A percentile compares a stretch with the other conserved stretches of the same genome.
Conservation (phyloP, 2,888 invertebrate genomes). For the Watsonalla binaria region DNA sequence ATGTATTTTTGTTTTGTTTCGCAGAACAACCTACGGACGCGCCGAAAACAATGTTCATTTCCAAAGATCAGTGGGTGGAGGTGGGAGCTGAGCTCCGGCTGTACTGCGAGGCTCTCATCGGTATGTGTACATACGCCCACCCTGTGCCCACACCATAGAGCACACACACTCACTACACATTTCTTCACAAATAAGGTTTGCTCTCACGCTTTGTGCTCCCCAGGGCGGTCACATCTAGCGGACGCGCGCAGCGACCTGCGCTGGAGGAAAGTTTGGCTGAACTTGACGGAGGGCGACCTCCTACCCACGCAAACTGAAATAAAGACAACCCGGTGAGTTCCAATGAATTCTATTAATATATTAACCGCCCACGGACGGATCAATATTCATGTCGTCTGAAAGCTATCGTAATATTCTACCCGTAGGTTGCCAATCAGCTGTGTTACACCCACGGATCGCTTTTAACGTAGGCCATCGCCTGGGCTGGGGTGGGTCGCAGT, state of each 20-base stretch:
- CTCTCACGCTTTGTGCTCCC: slow-evolving; percentile 9
- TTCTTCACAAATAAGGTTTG: background rate
- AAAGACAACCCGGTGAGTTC: slow-evolving; percentile 59
- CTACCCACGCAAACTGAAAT: slow-evolving; percentile 56
- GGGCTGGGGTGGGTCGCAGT: no score
- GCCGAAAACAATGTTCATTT: slow-evolving; percentile 83
- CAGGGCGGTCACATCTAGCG: slow-evolving; percentile 83
- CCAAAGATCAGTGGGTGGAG: slow-evolving; percentile 81
- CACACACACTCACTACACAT: background rate
- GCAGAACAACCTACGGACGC: slow-evolving; percentile 81
- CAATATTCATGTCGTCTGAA: no score
- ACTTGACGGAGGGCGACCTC: slow-evolving; percentile 67
- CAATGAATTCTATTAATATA: background rate
- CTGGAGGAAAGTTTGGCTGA: slow-evolving; percentile 82
- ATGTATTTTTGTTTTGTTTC: slow-evolving; percentile 26
- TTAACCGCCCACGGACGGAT: background rate
- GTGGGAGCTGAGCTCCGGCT: slow-evolving; percentile 81
- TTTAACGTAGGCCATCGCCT: no score
- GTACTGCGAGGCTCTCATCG: slow-evolving; percentile 88
- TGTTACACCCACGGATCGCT: no score
- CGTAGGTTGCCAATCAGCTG: no score
- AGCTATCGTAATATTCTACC: no score
- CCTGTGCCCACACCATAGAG: background rate
- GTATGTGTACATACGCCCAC: slow-evolving; percentile 57
- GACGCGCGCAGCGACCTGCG: slow-evolving; percentile 84